These are phyloP conservation scores for Pelecanoides urinatrix DNA, from an alignment of 2,113 vertebrate species.

Conservation along the genomic window DNA sequence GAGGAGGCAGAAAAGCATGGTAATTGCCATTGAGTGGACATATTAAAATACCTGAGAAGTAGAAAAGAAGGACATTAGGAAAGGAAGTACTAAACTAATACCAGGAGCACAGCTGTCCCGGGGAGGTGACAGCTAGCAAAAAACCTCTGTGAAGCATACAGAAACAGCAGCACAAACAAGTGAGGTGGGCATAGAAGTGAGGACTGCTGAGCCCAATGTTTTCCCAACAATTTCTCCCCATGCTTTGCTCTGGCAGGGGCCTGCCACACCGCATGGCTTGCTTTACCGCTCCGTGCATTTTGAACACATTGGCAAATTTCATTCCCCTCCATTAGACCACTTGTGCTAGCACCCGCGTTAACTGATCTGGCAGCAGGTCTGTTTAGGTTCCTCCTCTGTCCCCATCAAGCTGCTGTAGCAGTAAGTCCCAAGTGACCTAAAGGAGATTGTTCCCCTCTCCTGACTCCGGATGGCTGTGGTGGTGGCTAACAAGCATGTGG, in stretches of 20 bases:
- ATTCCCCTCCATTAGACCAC: accelerated
- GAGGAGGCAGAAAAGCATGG: neutral
- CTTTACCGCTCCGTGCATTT: neutral
- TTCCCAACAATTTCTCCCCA: neutral
- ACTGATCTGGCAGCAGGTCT: neutral
- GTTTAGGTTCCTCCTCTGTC: neutral
- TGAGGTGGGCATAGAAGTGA: neutral
- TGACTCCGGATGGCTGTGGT: neutral
- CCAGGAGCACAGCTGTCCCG: neutral
- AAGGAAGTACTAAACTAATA: neutral
- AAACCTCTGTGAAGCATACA: neutral
- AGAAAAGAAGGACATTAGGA: neutral
- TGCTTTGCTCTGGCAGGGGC: neutral
- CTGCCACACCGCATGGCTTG: neutral
- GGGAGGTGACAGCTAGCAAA: neutral
- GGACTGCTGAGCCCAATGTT: neutral
- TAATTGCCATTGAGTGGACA: neutral
- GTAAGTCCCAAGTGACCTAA: neutral
- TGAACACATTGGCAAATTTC: neutral
- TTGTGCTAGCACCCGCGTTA: neutral
- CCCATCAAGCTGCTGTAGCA: neutral
- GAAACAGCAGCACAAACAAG: neutral
- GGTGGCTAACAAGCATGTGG: neutral
- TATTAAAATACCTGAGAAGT: neutral
- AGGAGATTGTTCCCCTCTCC: neutral